Conservation (phyloP, 92 coral and sea anemone species). For the Palythoa caribaeorum region DNA sequence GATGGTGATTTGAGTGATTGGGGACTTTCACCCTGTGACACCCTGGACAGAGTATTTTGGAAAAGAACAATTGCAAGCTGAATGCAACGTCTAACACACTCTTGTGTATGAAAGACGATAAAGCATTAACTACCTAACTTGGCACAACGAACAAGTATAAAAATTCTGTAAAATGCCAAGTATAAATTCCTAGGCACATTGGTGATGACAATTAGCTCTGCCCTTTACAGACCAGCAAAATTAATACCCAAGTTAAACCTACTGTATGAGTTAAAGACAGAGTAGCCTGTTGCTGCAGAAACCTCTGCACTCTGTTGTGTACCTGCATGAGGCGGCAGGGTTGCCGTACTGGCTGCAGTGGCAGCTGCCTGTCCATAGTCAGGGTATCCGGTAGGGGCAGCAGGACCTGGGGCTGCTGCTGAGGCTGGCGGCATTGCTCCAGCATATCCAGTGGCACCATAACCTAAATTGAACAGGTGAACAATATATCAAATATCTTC, state of each 20-base stretch:
- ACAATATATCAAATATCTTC: neutral
- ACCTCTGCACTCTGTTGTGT: conserved; percentile 39
- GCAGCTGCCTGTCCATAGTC: conserved; percentile 43
- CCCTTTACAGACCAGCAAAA: neutral
- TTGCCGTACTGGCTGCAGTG: conserved; percentile 39
- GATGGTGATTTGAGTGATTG: no score
- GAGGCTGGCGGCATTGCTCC: conserved; percentile 40
- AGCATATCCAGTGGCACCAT: conserved; percentile 30
- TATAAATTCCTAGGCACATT: no score
- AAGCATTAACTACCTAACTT: no score
- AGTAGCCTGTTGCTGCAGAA: conserved; percentile 18
- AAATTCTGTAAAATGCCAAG: no score
- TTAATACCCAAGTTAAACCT: neutral
- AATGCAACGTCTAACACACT: no score
- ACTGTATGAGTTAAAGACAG: conserved; percentile 37
- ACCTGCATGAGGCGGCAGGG: conserved; percentile 55
- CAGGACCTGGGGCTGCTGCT: conserved; percentile 39
- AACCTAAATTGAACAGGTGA: neutral
- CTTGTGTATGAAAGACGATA: no score
- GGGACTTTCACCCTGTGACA: no score
- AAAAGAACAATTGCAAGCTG: no score
- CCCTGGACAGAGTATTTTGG: no score
- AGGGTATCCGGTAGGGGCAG: conserved; percentile 38
- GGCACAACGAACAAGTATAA: no score
- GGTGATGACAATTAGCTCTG: neutral